A percentile compares a stretch with the other conserved stretches of the same genome.
Evolutionary conservation across 1,140 invertebrate genomes (phyloP).

Genomic region (Drosophila mojavensis): DNA sequence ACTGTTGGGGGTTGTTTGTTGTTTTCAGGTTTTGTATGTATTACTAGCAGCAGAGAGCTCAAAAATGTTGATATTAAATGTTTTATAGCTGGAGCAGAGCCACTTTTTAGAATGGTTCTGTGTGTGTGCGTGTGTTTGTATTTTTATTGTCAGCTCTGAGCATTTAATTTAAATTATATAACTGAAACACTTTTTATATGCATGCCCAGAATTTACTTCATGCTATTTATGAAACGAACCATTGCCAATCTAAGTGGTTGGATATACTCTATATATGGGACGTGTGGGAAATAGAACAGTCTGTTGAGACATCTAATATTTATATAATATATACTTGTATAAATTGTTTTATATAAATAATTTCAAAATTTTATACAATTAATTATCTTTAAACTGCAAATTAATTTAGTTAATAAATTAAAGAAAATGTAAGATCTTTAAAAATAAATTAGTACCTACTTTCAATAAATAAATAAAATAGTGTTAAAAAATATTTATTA

Average conservation of each 20-base stretch:
- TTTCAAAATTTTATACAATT: too few relatives aligned
- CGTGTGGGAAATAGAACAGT: not conserved
- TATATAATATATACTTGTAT: too few relatives aligned
- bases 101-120: slow-evolving; percentile 57
- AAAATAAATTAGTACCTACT: too few relatives aligned
- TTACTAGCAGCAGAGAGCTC: slow-evolving; percentile 9
- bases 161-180: slow-evolving; percentile 81
- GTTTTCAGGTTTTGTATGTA: slow-evolving; percentile 31
- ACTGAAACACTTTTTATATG: slow-evolving; percentile 62
- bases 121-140: slow-evolving; percentile 28
- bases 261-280: not conserved
- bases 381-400: too few relatives aligned
- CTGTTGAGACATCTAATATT: too few relatives aligned
- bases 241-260: slow-evolving; percentile 28
- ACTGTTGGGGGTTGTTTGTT: slow-evolving; percentile 59
- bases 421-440: too few relatives aligned
- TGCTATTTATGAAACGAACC: slow-evolving; percentile 26
- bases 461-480: too few relatives aligned
- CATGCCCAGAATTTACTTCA: slow-evolving; percentile 31
- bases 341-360: too few relatives aligned
- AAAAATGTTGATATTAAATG: slow-evolving; percentile 73
- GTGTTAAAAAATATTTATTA: too few relatives aligned
- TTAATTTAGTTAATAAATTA: too few relatives aligned
- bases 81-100: slow-evolving; percentile 62
- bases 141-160: slow-evolving; percentile 74